phyloP scores from a whole-genome alignment of 2,888 invertebrate species.

The Cryptosula pallasiana region DNA sequence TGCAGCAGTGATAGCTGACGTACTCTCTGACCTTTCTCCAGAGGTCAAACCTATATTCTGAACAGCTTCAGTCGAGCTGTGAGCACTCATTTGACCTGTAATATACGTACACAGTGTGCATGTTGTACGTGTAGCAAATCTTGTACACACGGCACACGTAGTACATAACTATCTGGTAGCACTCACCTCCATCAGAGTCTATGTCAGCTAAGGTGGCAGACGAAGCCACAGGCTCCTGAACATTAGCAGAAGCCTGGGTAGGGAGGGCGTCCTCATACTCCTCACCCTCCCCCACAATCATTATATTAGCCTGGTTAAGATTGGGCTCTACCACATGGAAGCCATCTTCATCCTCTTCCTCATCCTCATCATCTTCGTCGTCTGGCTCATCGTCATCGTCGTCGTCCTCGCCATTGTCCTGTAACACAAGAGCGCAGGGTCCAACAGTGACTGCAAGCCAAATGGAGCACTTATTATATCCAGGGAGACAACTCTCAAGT shows the following conservation, averaged over 20 bases:
- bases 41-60: not conserved
- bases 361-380: not conserved
- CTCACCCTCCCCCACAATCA: not conserved
- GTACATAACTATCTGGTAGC: not conserved
- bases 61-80: constrained; percentile 10
- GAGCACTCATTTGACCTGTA: constrained; percentile 17
- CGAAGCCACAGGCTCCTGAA: not conserved
- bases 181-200: constrained; percentile 10
- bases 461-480: too few relatives aligned
- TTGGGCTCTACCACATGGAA: not conserved
- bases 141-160: too few relatives aligned
- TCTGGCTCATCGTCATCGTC: not conserved
- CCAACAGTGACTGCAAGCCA: too few relatives aligned
- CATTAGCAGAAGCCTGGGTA: not conserved
- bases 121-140: too few relatives aligned
- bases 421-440: too few relatives aligned
- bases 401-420: not conserved
- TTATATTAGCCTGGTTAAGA: not conserved
- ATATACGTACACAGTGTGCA: too few relatives aligned
- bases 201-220: not conserved
- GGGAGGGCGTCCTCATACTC: not conserved
- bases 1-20: not conserved
- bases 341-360: not conserved
- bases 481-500: too few relatives aligned
- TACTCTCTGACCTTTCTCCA: not conserved